Base-by-base conservation (phyloP, 2,797 vertebrate species). In the Chelonia mydas region DNA sequence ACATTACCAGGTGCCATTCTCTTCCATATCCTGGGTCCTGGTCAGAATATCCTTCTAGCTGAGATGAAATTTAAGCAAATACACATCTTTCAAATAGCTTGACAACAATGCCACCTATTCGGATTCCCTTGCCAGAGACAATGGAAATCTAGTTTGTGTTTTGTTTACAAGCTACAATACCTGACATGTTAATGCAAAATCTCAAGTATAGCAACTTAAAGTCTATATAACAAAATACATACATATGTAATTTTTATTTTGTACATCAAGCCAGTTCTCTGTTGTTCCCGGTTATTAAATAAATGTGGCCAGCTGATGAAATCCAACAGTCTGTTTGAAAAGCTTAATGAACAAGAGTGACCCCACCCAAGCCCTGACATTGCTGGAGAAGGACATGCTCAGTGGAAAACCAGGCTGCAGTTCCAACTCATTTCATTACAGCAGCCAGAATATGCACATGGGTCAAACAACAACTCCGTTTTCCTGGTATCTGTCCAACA, bases 361-460 rank as follows among this genome's bases (percentile, higher is more conserved):
- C 97, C 96, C 97, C 98, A 98, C 98, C 98, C 98, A 97, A 95
- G 93, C 88, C 92, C 84, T 76, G 96, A 97, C 97, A 96, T 93
- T 93, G 97, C 96, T 92, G 86, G 86, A 96, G 81, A 96, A 98
- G 93, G 85, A 88, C 97, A 97, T 41, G 95, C 93, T 96, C 85
- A 95, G 93, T 97, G 96, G 94, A 97, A 96, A 96, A 97, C 89
- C 0, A 11, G 89, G 92, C 94, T 84, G 83, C 86, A 83, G 95
- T 96, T 98, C 97, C 97, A 97, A 97, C 88, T 94, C 82, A 55
- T 77, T 90, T 97, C 97, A 97, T 97, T 98, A 90, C 94, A 96
- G 87, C 97, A 96, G 94, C 90, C 93, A 96, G 88, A 98, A 97
- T 97, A 96, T 2, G 53, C 95, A 87, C 92, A 94, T 5, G 81